Conservation (phyloP, 2,888 invertebrate species). For the Tipula helvola region DNA sequence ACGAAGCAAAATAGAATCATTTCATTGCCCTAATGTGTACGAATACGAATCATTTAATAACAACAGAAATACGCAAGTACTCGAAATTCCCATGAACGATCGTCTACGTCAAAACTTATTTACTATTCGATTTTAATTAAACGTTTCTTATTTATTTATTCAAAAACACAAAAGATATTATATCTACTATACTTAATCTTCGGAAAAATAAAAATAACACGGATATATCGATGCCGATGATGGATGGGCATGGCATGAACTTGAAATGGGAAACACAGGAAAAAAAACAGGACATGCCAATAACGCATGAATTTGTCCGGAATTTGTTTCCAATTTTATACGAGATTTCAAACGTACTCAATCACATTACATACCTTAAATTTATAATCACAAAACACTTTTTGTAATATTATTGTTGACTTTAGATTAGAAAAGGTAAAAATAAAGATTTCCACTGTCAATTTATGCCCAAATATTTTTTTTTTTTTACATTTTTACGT, state of each 20-base stretch:
- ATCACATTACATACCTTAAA: not conserved
- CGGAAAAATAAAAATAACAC: not conserved
- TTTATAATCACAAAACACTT: not conserved
- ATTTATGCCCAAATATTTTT: not conserved
- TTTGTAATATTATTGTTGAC: not conserved
- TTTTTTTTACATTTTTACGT: not conserved
- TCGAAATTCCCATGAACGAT: not conserved
- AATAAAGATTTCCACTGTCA: not conserved
- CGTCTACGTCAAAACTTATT: not conserved
- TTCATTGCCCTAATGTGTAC: no score
- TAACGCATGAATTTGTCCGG: not conserved
- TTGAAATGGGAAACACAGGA: not conserved
- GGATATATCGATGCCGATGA: not conserved
- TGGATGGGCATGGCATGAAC: not conserved
- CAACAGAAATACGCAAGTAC: no score
- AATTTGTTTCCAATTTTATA: not conserved
- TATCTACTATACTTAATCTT: no score
- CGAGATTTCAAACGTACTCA: not conserved
- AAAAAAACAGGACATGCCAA: not conserved
- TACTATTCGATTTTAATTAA: not conserved
- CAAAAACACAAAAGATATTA: not conserved
- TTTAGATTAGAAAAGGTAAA: not conserved
- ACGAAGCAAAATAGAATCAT: not conserved
- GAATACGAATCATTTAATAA: no score
- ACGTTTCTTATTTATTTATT: not conserved